Base-by-base conservation (phyloP, 2,113 vertebrate genomes). In the Dasyurus viverrinus region DNA sequence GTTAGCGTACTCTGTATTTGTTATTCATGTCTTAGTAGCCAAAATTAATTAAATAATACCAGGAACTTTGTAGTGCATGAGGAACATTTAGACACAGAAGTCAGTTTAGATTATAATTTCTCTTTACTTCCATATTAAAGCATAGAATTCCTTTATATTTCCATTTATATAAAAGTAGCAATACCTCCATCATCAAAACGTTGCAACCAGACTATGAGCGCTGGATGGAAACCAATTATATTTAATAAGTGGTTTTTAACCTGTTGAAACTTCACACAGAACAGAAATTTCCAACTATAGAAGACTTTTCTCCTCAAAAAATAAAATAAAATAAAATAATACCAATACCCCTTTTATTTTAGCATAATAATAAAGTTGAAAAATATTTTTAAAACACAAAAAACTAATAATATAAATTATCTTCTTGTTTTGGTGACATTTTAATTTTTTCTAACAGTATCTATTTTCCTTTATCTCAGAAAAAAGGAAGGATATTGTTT, bases 1-100 rank as follows among this genome's bases (percentile, higher is more conserved):
- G 0, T 90, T 93, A 93, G 24, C 0, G 54, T 60, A 11, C 1
- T 84, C 8, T 53, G 0, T 54, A 53, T 53, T 93, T 68, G 30
- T 23, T 55, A 30, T 52, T 91, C 7, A n/a, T 26, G 53, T 91
- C 92, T 92, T 46, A 60, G 36, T 2, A 46, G n/a, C 24, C 30
- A 1, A 52, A 76, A 91, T 91, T 92, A 16, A 93, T 93, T 12
- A 95, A 25, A 91, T 30, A 47, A 55, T 8, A 8, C 89, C 68
- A 95, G 4, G 22, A 94, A 53, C 94, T 47, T 68, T 95, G 47
- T 22, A 57, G 84, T 94, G 57, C 25, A 55, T 90, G 89, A 93
- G 89, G 50, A 89, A 89, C 60, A 76, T 14, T n/a, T 76, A n/a
- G 30, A 76, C 7, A 76, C 16, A n/a, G 16, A 76, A n/a, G 14